Evolutionary conservation across 2,113 vertebrate species (phyloP).

Genomic region (Argyrosomus japonicus): DNA sequence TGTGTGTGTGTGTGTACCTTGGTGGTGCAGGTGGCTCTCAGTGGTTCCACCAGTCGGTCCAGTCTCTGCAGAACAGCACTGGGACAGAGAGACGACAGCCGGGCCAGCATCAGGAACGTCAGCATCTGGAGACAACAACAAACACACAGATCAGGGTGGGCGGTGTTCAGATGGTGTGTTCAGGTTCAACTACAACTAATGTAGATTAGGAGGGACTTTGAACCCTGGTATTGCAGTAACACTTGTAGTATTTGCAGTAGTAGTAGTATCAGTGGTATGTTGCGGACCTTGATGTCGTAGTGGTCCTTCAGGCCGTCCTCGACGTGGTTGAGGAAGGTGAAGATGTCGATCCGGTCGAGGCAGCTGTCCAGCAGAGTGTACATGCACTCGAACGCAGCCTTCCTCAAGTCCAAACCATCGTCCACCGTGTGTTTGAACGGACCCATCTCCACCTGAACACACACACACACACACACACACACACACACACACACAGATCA

Average conservation of each 20-base stretch:
- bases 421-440: conserved; percentile 99
- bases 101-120: conserved; percentile 98
- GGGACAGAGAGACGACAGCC: conserved; percentile 95
- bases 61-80: conserved; percentile 97
- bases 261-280: not conserved
- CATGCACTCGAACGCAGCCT: conserved; percentile 99
- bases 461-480: not conserved
- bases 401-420: conserved; percentile 95
- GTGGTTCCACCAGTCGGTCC: conserved; percentile 96
- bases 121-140: conserved; percentile 88
- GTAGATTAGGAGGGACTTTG: too few relatives aligned
- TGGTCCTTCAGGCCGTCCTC: conserved; percentile 99
- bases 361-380: conserved; percentile 99
- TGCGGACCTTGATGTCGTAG: conserved; percentile 96
- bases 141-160: too few relatives aligned
- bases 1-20: conserved; percentile 59
- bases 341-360: conserved; percentile 98
- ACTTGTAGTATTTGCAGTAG: not conserved
- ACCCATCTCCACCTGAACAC: conserved; percentile 95
- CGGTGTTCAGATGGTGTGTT: too few relatives aligned
- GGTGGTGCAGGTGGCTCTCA: conserved; percentile 92
- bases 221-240: not conserved
- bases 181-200: too few relatives aligned
- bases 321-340: conserved; percentile 98
- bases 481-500: not conserved